A percentile compares a stretch with the other conserved stretches of the same genome.
These are phyloP conservation scores for Bursaphelenchus okinawaensis DNA, from an alignment of 2,888 invertebrate genomes.

Conservation along the genomic window DNA sequence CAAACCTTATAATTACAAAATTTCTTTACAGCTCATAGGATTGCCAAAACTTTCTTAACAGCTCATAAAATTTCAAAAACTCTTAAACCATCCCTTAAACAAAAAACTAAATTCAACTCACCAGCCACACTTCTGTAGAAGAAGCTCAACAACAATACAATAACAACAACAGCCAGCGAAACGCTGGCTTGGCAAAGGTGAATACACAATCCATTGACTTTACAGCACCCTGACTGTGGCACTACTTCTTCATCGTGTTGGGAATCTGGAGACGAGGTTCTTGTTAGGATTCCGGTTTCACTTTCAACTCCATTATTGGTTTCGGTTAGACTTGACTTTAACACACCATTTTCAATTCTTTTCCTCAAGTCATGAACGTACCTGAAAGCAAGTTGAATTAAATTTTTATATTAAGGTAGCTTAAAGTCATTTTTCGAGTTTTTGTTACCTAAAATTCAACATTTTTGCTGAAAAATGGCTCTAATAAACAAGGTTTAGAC, in stretches of 20 bases:
- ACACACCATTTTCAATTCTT: background rate
- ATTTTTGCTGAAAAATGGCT: no score
- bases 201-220: conserved; percentile 14
- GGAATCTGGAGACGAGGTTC: background rate
- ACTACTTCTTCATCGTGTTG: background rate
- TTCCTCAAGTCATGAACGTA: background rate
- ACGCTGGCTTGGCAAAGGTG: conserved; percentile 31
- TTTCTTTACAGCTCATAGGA: no score
- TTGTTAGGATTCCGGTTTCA: conserved; percentile 7
- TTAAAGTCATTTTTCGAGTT: no score
- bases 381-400: background rate
- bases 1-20: no score
- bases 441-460: no score
- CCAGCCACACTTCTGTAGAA: conserved; percentile 39
- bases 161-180: conserved; percentile 38
- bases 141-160: conserved; percentile 49
- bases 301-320: background rate
- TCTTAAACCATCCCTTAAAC: no score
- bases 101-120: conserved; percentile 2
- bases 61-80: no score
- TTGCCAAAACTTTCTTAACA: no score
- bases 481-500: no score
- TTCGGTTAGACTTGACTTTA: background rate
- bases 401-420: background rate
- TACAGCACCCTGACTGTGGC: conserved; percentile 16